A percentile compares a stretch with the other conserved stretches of the same genome.
phyloP scores from a whole-genome alignment of 2,113 vertebrate genomes.

The Dicaeum eximium region DNA sequence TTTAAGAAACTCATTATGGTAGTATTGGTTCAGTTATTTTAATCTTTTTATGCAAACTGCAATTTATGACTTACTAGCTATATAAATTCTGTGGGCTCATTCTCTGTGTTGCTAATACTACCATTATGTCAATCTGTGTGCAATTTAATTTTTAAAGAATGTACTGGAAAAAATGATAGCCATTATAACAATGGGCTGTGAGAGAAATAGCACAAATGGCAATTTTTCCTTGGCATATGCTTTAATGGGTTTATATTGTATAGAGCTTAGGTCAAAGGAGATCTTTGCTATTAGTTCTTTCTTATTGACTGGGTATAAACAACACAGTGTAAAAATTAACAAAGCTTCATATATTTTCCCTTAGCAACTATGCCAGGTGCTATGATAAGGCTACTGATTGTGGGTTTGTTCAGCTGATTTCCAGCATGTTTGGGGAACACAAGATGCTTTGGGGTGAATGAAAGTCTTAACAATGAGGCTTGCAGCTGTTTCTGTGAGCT shows the following conservation, averaged over 20 bases:
- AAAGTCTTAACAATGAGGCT: background rate
- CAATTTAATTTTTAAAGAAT: conserved; percentile 13
- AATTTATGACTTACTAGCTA: background rate
- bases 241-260: background rate
- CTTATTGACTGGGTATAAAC: background rate
- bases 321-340: background rate
- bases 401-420: background rate
- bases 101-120: background rate
- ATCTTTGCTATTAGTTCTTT: background rate
- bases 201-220: background rate
- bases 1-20: background rate
- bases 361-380: background rate
- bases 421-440: background rate
- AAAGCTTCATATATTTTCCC: background rate
- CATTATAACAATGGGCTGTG: background rate
- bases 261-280: background rate
- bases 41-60: background rate
- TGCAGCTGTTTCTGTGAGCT: background rate
- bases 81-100: background rate
- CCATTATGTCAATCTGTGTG: background rate
- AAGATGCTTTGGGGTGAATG: background rate
- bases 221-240: background rate
- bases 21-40: background rate
- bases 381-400: background rate
- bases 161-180: background rate